Evolutionary conservation across 2,113 vertebrate genomes (phyloP).

Genomic region (Crypturellus undulatus): DNA sequence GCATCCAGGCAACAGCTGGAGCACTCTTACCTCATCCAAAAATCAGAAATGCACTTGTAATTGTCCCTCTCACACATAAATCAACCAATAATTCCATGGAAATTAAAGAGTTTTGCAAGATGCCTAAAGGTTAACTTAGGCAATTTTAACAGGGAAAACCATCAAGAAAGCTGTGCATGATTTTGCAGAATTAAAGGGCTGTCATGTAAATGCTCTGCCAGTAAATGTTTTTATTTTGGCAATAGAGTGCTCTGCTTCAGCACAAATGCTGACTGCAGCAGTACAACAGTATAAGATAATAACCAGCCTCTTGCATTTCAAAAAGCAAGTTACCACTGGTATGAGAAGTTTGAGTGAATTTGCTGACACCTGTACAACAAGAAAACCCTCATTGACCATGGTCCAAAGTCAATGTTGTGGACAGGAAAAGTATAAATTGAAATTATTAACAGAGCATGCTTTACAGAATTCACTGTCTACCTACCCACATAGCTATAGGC

Average conservation of each 20-base stretch:
- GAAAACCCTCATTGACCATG: neutral
- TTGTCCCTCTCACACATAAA: neutral
- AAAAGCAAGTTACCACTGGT: accelerated
- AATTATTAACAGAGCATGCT: neutral
- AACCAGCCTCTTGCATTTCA: neutral
- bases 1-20: neutral
- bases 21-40: neutral
- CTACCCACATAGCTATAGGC: neutral
- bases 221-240: neutral
- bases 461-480: neutral
- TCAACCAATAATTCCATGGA: neutral
- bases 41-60: neutral
- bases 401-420: neutral
- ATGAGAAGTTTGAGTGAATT: neutral
- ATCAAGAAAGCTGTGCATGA: neutral
- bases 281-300: neutral
- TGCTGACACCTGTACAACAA: neutral
- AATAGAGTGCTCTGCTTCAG: neutral
- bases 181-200: neutral
- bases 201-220: neutral
- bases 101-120: neutral
- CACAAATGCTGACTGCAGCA: neutral
- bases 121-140: neutral
- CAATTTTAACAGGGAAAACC: neutral
- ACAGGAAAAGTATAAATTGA: neutral